A percentile compares a stretch with the other conserved stretches of the same genome.
These are phyloP conservation scores for Boloria selene DNA, from an alignment of 2,888 invertebrate genomes.

Conservation along the genomic window DNA sequence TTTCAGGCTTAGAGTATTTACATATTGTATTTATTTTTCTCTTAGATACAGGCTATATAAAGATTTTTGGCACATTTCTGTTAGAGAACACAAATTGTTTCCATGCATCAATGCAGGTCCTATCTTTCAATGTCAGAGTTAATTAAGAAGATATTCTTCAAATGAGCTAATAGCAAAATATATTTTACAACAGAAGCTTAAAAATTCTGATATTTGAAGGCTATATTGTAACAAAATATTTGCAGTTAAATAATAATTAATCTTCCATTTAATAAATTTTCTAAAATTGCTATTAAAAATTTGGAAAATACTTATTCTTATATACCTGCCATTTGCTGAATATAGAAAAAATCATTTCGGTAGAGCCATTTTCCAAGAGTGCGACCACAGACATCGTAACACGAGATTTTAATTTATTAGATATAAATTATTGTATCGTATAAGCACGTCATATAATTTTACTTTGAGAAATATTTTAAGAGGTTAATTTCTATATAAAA, in stretches of 20 bases:
- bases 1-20: background rate
- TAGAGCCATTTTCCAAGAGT: no score
- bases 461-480: slow-evolving; percentile 10
- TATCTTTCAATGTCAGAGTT: slow-evolving; percentile 31
- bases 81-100: slow-evolving; percentile 5
- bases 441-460: background rate
- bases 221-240: background rate
- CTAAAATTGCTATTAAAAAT: background rate
- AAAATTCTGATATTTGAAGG: background rate
- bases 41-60: background rate
- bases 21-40: background rate
- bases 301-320: no score
- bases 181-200: slow-evolving; percentile 10
- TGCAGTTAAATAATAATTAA: slow-evolving; percentile 1
- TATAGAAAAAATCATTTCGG: no score
- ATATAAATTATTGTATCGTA: no score
- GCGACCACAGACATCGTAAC: no score
- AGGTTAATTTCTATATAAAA: slow-evolving; percentile 5
- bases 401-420: no score
- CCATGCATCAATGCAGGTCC: slow-evolving; percentile 17
- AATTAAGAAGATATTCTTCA: slow-evolving; percentile 32
- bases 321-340: no score
- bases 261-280: slow-evolving; percentile 7
- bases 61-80: background rate
- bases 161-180: slow-evolving; percentile 25